Evolutionary conservation across 2,113 vertebrate species (phyloP).

Genomic region (Aplodontia rufa): DNA sequence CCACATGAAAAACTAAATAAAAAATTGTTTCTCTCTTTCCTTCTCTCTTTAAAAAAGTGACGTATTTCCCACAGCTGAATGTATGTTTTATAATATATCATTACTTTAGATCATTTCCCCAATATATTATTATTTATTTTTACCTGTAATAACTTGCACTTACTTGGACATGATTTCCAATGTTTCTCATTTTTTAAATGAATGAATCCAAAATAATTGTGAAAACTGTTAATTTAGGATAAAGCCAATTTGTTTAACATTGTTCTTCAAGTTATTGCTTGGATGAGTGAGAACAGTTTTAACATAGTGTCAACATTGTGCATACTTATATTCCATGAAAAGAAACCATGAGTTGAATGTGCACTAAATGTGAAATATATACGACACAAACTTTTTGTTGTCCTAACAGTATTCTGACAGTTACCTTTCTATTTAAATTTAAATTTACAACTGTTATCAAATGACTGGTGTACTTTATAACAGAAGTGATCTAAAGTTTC

Average conservation of each 20-base stretch:
- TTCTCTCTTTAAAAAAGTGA: too few species aligned
- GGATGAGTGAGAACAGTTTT: not conserved
- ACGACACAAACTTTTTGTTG: not conserved
- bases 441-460: not conserved
- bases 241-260: not conserved
- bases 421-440: not conserved
- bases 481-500: not conserved
- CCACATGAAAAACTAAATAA: too few species aligned
- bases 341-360: not conserved
- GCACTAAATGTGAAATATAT: not conserved
- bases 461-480: not conserved
- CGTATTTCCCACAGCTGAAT: not conserved
- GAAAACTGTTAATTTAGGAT: fast-evolving
- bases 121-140: constrained; percentile 11
- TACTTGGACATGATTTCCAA: fast-evolving
- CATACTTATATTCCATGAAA: not conserved
- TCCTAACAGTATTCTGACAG: not conserved
- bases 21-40: too few species aligned
- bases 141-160: not conserved
- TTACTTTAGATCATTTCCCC: too few species aligned
- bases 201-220: not conserved
- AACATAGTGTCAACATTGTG: not conserved
- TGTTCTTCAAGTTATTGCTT: fast-evolving
- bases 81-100: not conserved
- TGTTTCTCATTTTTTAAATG: constrained; percentile 32